Evolutionary conservation across 2,797 vertebrate genomes (phyloP), one percentile per base, ranked within the genome.

Genomic region (Malacoraja senta): DNA sequence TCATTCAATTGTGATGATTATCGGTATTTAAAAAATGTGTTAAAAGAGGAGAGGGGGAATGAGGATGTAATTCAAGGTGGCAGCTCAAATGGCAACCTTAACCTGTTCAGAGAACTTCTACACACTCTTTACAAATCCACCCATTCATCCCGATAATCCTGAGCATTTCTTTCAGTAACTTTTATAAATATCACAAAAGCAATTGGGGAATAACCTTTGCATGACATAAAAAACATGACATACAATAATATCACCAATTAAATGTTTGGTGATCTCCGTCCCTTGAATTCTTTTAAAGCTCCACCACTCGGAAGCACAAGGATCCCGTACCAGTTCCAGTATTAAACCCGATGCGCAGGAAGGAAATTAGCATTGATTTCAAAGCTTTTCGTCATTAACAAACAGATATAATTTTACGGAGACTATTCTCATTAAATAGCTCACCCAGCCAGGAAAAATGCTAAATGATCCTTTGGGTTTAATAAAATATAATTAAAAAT

Each of bases 1-100:
- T 88, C 84, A 68, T 88, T 68, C 63, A 32, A 88, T 84, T 84
- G 81, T 88, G 84, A 68, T 88, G 15, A 88, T 10, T 68, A 35
- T 88, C 21, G 84, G 84, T 88, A 88, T 88, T 88, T 88, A 35
- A 68, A 88, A 88, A 88, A 88, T 88, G 63, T 88, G 84, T 35
- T 88, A 88, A 35, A 68, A 17, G 63, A 21, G 32, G 84, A 63
- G 63, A 88, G 84, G 35, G 61, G 68, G 84, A 35, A 68, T 88
- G 84, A 88, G 63, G n/a, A 15, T 68, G 84, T 88, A 88, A 88
- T 88, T 88, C n/a, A 21, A 88, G 63, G 61, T 68, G 84, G n/a
- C n/a, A 88, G n/a, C 61, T 68, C 61, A 21, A 63, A 68, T 86
- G 58, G n/a, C 83, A 86, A 58, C 83, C 58, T 2, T 32, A 86